Conservation (phyloP, 1,140 invertebrate species). For the Cydia splendana region DNA sequence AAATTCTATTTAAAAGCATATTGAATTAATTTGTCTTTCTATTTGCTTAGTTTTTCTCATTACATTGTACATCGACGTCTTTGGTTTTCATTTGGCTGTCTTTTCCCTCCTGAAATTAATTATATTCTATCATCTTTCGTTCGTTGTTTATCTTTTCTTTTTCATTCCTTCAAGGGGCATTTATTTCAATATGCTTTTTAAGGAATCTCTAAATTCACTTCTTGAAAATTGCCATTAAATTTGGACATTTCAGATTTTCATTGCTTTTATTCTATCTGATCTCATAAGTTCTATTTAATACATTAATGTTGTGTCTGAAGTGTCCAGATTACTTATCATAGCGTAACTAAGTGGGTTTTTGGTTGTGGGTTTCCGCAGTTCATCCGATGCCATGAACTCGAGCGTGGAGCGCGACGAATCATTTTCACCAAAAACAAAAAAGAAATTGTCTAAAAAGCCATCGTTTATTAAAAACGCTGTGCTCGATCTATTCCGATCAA, state of each 20-base stretch:
- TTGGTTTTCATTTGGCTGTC: conserved; percentile 24
- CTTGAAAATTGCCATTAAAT: conserved; percentile 57
- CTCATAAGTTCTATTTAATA: conserved; percentile 39
- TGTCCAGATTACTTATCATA: conserved; percentile 58
- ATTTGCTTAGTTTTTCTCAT: conserved; percentile 35
- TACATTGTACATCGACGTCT: conserved; percentile 29
- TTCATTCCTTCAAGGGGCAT: conserved; percentile 42
- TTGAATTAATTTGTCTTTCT: conserved; percentile 69
- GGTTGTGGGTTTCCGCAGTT: conserved; percentile 79
- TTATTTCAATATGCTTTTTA: conserved; percentile 78
- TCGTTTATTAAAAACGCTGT: conserved; percentile 80
- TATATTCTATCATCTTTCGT: conserved; percentile 33
- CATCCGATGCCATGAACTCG: conserved; percentile 75
- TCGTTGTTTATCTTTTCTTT: conserved; percentile 34
- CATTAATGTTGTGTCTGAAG: conserved; percentile 58
- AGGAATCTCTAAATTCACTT: conserved; percentile 65
- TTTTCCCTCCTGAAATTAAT: background rate
- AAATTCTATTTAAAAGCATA: conserved; percentile 68
- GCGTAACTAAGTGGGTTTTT: conserved; percentile 77
- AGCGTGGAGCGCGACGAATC: conserved; percentile 75
- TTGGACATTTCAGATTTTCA: conserved; percentile 64
- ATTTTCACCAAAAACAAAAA: conserved; percentile 78
- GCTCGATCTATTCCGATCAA: conserved; percentile 78
- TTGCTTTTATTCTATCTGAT: conserved; percentile 39
- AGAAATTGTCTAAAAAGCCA: conserved; percentile 80